Base-by-base conservation (phyloP, 2,888 invertebrate species). In the Philereme transversata region DNA sequence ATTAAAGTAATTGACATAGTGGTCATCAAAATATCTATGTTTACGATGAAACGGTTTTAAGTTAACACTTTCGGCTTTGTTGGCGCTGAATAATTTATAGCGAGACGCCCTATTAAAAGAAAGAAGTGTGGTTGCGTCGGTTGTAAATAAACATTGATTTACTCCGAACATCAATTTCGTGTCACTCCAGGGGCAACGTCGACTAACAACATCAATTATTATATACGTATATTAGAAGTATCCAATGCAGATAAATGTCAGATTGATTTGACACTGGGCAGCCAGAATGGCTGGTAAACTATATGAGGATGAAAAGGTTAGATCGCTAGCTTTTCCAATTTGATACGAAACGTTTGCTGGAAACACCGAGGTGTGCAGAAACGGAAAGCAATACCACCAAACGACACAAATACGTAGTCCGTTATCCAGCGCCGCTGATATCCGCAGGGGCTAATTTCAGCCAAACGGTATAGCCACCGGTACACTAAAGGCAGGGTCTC, bases 381-480 rank as follows among this genome's bases (percentile, higher is more conserved):
- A 71, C 57, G 68, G 73, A 69, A 67, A 67, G 60, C 51, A 57
- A 57, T 68, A 70, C 67, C 68, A 70, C 66, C 67, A 68, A 70
- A 72, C 74, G 75, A 73, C 76, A 78, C 71, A 73, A 75, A 77
- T 70, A 65, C 69, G 62, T 34, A 57, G 69, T 65, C 79, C 78
- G 81, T 79, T 82, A 81, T 67, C 51, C 48, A 35, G 22, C 22
- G 22, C 22, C 65, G 57, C 67, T 70, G 70, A 76, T 72, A 74
- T 78, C 77, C 69, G 74, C 62, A 62, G 74, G 65, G 72, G 74
- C 72, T 79, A 78, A 84, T 83, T 82, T 80, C 78, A 80, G 76
- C 68, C 69, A 73, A 78, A 81, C 83, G 77, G 85, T 83, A 80
- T 52, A 58, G 55, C 40, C 45, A 76, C 74, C 73, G 72, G 76